phyloP scores from a whole-genome alignment of 2,888 invertebrate genomes.

The Omphaloscelis lunosa region DNA sequence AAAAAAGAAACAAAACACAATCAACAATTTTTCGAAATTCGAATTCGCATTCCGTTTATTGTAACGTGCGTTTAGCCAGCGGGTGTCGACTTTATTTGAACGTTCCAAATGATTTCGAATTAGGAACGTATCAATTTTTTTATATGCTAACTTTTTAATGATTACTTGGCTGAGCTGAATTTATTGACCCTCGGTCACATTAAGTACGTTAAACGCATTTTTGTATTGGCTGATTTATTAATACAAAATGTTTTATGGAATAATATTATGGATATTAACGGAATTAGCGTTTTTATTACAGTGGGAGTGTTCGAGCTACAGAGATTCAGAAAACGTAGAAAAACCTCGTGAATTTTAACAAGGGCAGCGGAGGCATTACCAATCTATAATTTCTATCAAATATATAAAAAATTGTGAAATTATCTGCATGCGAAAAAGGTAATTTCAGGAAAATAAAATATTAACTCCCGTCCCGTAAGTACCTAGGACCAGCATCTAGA shows the following conservation, averaged over 20 bases:
- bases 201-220: constrained; percentile 44
- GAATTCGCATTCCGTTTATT: constrained; percentile 79
- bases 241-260: constrained; percentile 13
- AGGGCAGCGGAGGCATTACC: too few relatives aligned
- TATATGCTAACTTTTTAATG: constrained; percentile 68
- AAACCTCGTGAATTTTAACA: neutral
- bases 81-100: constrained; percentile 73
- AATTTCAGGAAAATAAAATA: neutral
- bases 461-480: too few relatives aligned
- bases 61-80: constrained; percentile 71
- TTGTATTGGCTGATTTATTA: constrained; percentile 47
- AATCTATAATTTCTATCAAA: neutral
- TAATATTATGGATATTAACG: constrained; percentile 12
- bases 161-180: constrained; percentile 62
- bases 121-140: constrained; percentile 82
- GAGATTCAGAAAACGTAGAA: neutral
- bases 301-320: neutral
- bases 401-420: neutral
- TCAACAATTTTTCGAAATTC: constrained; percentile 65
- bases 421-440: neutral
- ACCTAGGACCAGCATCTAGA: too few relatives aligned
- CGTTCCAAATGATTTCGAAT: constrained; percentile 79
- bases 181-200: constrained; percentile 56
- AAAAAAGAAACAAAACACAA: constrained; percentile 41
- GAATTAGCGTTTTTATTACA: constrained; percentile 1